Percentiles rank a stretch among this genome's conserved stretches.
These are phyloP conservation scores for fruit fly (Drosophila melanogaster) DNA, from an alignment of 1,140 invertebrate species.

Conservation along the genomic window DNA sequence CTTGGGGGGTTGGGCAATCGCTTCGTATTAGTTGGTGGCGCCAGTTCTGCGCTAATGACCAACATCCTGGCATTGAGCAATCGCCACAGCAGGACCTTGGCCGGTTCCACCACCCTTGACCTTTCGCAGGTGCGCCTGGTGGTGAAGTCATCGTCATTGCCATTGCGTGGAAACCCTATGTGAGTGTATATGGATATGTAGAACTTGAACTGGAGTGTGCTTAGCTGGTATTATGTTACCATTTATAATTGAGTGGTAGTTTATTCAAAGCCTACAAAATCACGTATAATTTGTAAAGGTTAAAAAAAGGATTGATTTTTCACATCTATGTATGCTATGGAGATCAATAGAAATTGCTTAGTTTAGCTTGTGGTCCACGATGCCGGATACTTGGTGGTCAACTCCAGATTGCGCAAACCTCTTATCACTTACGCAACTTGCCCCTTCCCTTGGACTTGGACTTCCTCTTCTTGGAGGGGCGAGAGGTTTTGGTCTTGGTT, in stretches of 20 bases:
- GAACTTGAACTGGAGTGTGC: too few relatives aligned
- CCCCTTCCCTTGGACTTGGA: constrained; percentile 1
- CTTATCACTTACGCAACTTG: constrained; percentile 9
- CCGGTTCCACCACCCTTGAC: constrained; percentile 7
- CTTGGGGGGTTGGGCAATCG: constrained; percentile 1
- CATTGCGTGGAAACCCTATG: too few relatives aligned
- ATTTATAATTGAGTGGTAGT: not conserved
- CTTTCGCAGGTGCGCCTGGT: constrained; percentile 29
- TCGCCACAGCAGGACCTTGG: constrained; percentile 6
- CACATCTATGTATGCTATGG: not conserved
- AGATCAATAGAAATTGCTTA: not conserved
- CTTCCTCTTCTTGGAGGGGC: constrained; percentile 2
- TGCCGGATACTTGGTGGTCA: too few relatives aligned
- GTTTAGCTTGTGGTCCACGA: too few relatives aligned
- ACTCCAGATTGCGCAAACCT: not conserved
- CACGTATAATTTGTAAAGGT: not conserved
- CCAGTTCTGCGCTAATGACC: constrained; percentile 33
- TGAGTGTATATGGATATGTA: too few relatives aligned
- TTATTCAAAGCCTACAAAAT: not conserved
- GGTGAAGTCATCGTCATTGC: constrained; percentile 26
- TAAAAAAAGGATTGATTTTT: not conserved
- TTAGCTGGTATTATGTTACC: not conserved
- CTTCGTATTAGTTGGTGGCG: not conserved
- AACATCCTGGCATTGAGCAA: constrained; percentile 37
- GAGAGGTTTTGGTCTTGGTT: not conserved